A percentile compares a stretch with the other conserved stretches of the same genome.
phyloP scores from a whole-genome alignment of 2,797 vertebrate genomes.

The Lycodopsis pacificus region DNA sequence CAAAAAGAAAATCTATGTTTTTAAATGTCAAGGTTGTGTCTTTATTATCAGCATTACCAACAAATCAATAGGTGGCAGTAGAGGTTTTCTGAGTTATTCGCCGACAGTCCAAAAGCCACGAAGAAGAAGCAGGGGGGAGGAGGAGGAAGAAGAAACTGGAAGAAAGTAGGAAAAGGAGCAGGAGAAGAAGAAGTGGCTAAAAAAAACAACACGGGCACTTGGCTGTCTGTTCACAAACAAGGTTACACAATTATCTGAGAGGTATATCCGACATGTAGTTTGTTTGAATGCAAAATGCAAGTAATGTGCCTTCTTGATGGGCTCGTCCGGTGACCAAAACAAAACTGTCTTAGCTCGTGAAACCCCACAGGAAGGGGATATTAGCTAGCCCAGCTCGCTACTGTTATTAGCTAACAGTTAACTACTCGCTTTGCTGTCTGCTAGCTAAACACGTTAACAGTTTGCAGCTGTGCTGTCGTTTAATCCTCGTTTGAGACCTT shows the following conservation, averaged over 20 bases:
- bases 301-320: background rate
- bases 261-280: slow-evolving; percentile 57
- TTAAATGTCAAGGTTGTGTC: background rate
- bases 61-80: slow-evolving; percentile 56
- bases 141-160: slow-evolving; percentile 30
- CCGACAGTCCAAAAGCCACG: slow-evolving; percentile 10
- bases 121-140: slow-evolving; percentile 22
- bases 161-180: slow-evolving; percentile 41
- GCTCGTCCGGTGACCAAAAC: slow-evolving; percentile 28
- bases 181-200: slow-evolving; percentile 56
- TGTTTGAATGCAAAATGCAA: slow-evolving; percentile 36
- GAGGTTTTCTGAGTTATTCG: background rate
- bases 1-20: background rate
- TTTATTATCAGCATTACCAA: background rate
- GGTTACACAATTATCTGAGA: slow-evolving; percentile 64
- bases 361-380: slow-evolving; percentile 56
- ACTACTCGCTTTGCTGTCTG: slow-evolving; percentile 36
- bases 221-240: slow-evolving; percentile 73
- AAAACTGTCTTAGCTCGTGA: slow-evolving; percentile 17
- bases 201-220: slow-evolving; percentile 70
- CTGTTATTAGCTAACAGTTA: slow-evolving; percentile 54
- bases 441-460: slow-evolving; percentile 5
- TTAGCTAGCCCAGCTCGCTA: slow-evolving; percentile 49
- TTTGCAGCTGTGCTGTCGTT: background rate
- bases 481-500: background rate